Evolutionary conservation across 2,113 vertebrate species (phyloP).

Genomic region (Blennius ocellaris): DNA sequence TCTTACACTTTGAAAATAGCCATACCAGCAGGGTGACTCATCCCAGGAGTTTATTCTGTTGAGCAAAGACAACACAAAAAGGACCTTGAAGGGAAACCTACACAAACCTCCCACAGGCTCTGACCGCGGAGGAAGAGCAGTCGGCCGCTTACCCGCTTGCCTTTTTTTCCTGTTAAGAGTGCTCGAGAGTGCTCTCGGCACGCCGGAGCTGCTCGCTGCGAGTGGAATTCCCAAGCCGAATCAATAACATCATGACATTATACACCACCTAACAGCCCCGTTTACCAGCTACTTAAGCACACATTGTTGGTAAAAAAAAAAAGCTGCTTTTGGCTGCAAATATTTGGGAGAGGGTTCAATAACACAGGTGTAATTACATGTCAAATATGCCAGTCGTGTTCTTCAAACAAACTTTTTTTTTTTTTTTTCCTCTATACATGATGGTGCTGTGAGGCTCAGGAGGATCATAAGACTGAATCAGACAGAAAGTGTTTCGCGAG

Average conservation of each 20-base stretch:
- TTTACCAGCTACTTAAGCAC: slow-evolving; percentile 61
- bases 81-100: slow-evolving; percentile 74
- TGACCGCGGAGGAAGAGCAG: slow-evolving; percentile 52
- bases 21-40: slow-evolving; percentile 63
- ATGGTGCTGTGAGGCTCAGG: no score
- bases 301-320: slow-evolving; percentile 28
- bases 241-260: slow-evolving; percentile 69
- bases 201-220: slow-evolving; percentile 23
- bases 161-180: slow-evolving; percentile 36
- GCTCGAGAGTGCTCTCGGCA: slow-evolving; percentile 26
- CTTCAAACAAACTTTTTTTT: neutral
- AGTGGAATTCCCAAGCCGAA: slow-evolving; percentile 65
- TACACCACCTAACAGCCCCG: slow-evolving; percentile 44
- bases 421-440: no score
- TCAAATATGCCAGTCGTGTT: neutral
- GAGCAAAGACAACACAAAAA: slow-evolving; percentile 71
- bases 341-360: slow-evolving; percentile 13
- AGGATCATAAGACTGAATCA: neutral
- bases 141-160: slow-evolving; percentile 1
- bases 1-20: slow-evolving; percentile 60
- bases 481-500: slow-evolving; percentile 6
- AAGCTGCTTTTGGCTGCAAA: slow-evolving; percentile 24
- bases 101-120: slow-evolving; percentile 70
- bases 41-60: slow-evolving; percentile 60
- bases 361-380: neutral